Conservation (phyloP, 2,113 vertebrate genomes). For the Entomyzon cyanotis region DNA sequence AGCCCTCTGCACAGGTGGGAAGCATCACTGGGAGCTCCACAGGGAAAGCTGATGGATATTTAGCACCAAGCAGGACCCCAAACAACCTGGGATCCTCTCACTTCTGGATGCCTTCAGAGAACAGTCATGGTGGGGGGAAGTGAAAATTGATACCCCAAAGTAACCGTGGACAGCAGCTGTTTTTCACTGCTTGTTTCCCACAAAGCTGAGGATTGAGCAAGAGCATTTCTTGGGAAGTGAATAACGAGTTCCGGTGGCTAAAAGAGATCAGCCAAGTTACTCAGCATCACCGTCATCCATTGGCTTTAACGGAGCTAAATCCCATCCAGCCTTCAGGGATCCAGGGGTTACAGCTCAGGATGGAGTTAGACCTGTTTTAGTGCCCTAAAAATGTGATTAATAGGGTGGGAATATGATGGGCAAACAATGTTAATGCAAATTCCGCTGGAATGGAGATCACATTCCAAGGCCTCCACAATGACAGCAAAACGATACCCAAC, state of each 20-base stretch:
- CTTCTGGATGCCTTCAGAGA: background rate
- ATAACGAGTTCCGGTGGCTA: background rate
- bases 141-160: background rate
- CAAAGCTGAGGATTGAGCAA: background rate
- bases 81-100: background rate
- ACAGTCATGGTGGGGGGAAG: background rate
- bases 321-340: background rate
- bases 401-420: background rate
- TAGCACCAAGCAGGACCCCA: background rate
- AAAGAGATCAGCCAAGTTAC: background rate
- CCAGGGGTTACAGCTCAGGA: background rate
- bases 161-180: background rate
- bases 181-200: background rate
- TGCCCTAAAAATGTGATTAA: constrained; percentile 20
- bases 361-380: background rate
- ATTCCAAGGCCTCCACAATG: constrained; percentile 28
- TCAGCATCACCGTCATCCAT: rapidly evolving
- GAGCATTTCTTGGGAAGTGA: background rate
- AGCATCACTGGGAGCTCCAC: background rate
- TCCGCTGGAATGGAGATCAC: background rate
- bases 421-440: background rate
- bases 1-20: background rate
- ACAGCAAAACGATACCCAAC: background rate
- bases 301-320: background rate
- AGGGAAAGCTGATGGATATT: background rate